Evolutionary conservation across 2,888 invertebrate genomes (phyloP).

Genomic region (Euplagia quadripunctaria): DNA sequence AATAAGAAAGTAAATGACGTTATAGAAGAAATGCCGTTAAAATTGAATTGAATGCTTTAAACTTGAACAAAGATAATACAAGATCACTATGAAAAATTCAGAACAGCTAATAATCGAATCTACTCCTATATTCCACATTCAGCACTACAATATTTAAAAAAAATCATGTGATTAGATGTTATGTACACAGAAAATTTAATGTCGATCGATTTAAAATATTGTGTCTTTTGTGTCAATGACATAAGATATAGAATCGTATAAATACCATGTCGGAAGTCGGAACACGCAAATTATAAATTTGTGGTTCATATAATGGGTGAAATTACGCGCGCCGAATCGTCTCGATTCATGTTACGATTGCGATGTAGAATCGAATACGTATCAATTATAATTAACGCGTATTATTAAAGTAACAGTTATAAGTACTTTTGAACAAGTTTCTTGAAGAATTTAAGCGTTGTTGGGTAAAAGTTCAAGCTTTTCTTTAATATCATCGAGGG

Average conservation of each 20-base stretch:
- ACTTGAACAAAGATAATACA: constrained; percentile 20
- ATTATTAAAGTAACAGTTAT: constrained; percentile 76
- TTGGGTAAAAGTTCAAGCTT: constrained; percentile 75
- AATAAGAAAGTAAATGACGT: no score
- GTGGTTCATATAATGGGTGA: constrained; percentile 74
- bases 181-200: constrained; percentile 60
- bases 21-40: no score
- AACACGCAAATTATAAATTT: constrained; percentile 76
- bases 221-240: constrained; percentile 54
- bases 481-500: constrained; percentile 69
- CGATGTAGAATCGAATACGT: constrained; percentile 73
- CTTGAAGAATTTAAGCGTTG: constrained; percentile 71
- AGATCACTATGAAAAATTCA: constrained; percentile 58
- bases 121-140: constrained; percentile 61
- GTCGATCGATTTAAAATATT: constrained; percentile 42
- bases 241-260: constrained; percentile 64
- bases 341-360: constrained; percentile 77
- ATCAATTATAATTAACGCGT: constrained; percentile 79
- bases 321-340: constrained; percentile 78
- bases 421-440: constrained; percentile 76
- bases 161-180: constrained; percentile 73
- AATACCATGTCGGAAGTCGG: constrained; percentile 56
- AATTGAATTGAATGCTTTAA: not conserved
- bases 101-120: constrained; percentile 62
- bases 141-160: constrained; percentile 75